Percentiles rank a stretch among this genome's conserved stretches.
These are phyloP conservation scores for Hyperoplus lanceolatus DNA, from an alignment of 2,797 vertebrate species.

Conservation along the genomic window DNA sequence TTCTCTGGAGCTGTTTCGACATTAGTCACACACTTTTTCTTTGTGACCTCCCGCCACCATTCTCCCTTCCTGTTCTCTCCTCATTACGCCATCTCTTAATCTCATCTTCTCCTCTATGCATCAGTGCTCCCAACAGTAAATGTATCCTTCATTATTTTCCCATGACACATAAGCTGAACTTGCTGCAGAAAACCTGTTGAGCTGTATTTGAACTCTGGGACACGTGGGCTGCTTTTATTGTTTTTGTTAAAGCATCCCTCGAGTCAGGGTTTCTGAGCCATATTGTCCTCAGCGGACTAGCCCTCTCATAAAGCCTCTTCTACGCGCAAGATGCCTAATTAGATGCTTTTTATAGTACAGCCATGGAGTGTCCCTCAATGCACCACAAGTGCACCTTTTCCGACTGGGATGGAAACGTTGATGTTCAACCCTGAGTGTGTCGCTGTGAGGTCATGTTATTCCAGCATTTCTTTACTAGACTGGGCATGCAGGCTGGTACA, in stretches of 20 bases:
- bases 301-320: conserved; percentile 15
- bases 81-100: conserved; percentile 74
- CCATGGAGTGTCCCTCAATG: conserved; percentile 52
- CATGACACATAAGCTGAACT: conserved; percentile 29
- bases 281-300: conserved; percentile 43
- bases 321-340: conserved; percentile 49
- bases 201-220: conserved; percentile 29
- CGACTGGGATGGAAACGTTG: conserved; percentile 34
- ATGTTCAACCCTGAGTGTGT: conserved; percentile 27
- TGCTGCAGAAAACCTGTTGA: conserved; percentile 42
- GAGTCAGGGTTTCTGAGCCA: conserved; percentile 51
- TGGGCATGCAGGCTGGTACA: conserved; percentile 40
- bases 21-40: conserved; percentile 80
- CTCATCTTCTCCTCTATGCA: conserved; percentile 62
- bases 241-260: conserved; percentile 42
- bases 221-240: background rate
- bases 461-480: conserved; percentile 36
- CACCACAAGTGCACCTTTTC: conserved; percentile 38
- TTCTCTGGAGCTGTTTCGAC: conserved; percentile 74
- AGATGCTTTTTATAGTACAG: conserved; percentile 48
- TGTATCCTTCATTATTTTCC: conserved; percentile 53
- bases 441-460: conserved; percentile 32
- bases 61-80: conserved; percentile 70
- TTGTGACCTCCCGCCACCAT: conserved; percentile 51
- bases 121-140: conserved; percentile 39